Conservation (phyloP, 2,888 invertebrate species). For the Xestia c-nigrum region DNA sequence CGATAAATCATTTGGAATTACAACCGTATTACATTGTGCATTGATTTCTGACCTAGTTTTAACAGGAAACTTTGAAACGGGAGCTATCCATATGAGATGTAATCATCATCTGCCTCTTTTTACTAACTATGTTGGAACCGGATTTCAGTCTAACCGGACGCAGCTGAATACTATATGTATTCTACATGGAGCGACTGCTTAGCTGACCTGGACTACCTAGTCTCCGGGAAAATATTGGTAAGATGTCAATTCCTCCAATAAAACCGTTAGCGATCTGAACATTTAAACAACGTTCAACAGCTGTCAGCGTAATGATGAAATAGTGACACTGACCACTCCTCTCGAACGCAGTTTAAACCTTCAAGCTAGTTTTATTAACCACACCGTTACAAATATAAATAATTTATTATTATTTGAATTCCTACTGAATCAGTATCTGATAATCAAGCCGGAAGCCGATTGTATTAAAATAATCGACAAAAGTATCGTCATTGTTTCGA, state of each 20-base stretch:
- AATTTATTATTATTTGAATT: neutral
- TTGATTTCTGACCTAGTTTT: conserved; percentile 24
- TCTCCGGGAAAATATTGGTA: neutral
- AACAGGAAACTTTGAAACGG: neutral
- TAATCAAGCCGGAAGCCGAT: conserved; percentile 8
- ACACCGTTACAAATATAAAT: no score
- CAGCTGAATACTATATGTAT: neutral
- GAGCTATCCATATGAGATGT: neutral
- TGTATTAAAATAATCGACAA: neutral
- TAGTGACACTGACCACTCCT: neutral
- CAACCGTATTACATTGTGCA: conserved; percentile 25
- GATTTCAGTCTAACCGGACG: neutral
- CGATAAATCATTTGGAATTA: conserved; percentile 45
- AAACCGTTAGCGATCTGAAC: neutral
- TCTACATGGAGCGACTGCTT: neutral
- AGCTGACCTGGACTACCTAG: neutral
- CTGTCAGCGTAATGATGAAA: neutral
- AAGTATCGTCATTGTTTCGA: neutral
- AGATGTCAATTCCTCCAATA: neutral
- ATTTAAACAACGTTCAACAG: neutral
- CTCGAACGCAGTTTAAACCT: neutral
- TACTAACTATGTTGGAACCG: neutral
- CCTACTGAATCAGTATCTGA: neutral
- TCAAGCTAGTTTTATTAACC: neutral
- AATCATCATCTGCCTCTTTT: neutral